Evolutionary conservation across 2,113 vertebrate species (phyloP).

Genomic region (Microtus richardsoni): DNA sequence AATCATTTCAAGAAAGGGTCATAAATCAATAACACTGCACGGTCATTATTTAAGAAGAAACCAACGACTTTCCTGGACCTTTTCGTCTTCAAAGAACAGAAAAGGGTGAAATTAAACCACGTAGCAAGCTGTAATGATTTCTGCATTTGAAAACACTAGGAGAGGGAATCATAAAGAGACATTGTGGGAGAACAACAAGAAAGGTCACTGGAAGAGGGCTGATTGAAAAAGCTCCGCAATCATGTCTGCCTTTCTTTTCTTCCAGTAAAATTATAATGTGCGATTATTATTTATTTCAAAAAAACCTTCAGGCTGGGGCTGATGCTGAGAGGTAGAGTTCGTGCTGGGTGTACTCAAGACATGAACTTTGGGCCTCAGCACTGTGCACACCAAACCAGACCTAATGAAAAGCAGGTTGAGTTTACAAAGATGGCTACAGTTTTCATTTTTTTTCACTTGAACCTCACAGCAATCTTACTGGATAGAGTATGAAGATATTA

Average conservation of each 20-base stretch:
- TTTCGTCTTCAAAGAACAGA: constrained; percentile 42
- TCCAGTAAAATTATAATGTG: constrained; percentile 21
- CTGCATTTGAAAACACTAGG: constrained; percentile 58
- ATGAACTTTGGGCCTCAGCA: neutral
- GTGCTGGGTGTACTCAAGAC: neutral
- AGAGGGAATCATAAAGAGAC: constrained; percentile 39
- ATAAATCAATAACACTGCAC: neutral
- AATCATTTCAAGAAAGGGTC: constrained; percentile 42
- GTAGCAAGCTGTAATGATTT: constrained; percentile 12
- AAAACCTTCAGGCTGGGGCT: neutral
- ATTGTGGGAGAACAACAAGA: neutral
- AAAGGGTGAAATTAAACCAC: constrained; percentile 40
- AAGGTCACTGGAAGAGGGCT: neutral
- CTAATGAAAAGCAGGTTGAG: neutral
- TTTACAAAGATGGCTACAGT: neutral
- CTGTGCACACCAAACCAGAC: neutral
- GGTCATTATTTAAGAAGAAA: constrained; percentile 64
- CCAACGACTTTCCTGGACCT: neutral
- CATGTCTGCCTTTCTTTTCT: neutral
- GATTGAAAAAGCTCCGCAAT: neutral
- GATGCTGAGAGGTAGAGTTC: neutral
- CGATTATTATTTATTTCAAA: neutral
- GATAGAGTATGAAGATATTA: neutral
- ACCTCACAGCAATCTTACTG: neutral
- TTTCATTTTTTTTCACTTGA: neutral